Evolutionary conservation across 2,888 invertebrate species (phyloP), one percentile per base, ranked within the genome.

Genomic region (Mythimna ferrago): DNA sequence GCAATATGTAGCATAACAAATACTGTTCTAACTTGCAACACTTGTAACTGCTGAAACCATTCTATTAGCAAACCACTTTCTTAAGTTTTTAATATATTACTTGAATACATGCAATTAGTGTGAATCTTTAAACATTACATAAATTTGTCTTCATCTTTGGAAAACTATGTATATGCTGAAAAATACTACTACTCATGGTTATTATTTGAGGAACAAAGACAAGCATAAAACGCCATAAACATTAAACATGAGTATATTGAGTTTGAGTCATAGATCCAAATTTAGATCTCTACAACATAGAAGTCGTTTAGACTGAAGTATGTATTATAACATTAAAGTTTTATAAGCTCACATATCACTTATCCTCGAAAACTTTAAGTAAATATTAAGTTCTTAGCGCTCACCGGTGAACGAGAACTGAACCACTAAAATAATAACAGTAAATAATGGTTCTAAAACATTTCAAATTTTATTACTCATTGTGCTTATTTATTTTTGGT

Each of bases 401-500:
- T 16, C 26, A n/a, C 58, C n/a, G 6, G 51, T 41, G 4, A 38
- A n/a, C 7, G 21, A 44, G 16, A 4, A 78, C 21, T n/a, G 53
- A 26, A 54, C 54, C 6, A 80, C 26, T 32, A 48, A 57, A 63
- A 66, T 60, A 35, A 38, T 60, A 71, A 78, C 72, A 61, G 32
- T 60, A 53, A 57, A 56, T 26, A 63, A 19, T 57, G 74, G 56
- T 56, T 35, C 41, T 44, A 26, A 56, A 65, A 65, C 35, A 61
- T 75, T 77, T 63, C 60, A 56, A 63, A 60, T 64, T 75, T 63
- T 78, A 81, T 76, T 64, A 41, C 67, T 32, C 32, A 58, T 66
- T 74, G 53, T 74, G 9, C n/a, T 54, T 64, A 32, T 66, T 62
- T 58, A 63, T 58, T 44, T 44, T 73, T 74, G 57, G 66, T 74